Conservation (phyloP, 2,888 invertebrate species). For the Ditylenchus weischeri region DNA sequence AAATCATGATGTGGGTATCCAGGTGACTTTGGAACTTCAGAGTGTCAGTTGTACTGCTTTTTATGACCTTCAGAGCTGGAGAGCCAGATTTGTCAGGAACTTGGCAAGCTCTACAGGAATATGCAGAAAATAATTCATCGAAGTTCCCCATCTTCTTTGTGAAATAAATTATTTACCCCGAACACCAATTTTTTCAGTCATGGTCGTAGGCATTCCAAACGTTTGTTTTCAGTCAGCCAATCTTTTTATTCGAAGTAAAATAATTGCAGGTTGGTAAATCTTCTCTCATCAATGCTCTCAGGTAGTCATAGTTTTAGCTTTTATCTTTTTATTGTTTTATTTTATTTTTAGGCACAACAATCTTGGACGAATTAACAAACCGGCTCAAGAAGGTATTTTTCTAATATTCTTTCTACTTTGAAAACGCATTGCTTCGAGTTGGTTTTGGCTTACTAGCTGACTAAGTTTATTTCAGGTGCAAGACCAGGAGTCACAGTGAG, state of each 20-base stretch:
- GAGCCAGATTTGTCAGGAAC: no score
- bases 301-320: constrained; percentile 33
- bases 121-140: no score
- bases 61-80: no score
- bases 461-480: constrained; percentile 36
- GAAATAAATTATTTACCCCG: no score
- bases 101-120: no score
- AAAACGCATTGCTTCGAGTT: background rate
- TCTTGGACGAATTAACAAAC: constrained; percentile 25
- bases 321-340: no score
- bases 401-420: no score
- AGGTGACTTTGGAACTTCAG: no score
- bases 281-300: constrained; percentile 78
- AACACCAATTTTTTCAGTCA: constrained; percentile 33
- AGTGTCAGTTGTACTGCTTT: no score
- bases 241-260: background rate
- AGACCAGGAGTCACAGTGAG: constrained; percentile 56
- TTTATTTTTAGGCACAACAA: constrained; percentile 12
- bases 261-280: constrained; percentile 74
- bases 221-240: constrained; percentile 57
- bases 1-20: no score
- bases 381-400: constrained; percentile 44
- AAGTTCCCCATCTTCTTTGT: no score
- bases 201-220: constrained; percentile 77
- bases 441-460: background rate